Evolutionary conservation across 2,888 invertebrate genomes (phyloP), one percentile per base, ranked within the genome.

Genomic region (Caradrina clavipalpis): DNA sequence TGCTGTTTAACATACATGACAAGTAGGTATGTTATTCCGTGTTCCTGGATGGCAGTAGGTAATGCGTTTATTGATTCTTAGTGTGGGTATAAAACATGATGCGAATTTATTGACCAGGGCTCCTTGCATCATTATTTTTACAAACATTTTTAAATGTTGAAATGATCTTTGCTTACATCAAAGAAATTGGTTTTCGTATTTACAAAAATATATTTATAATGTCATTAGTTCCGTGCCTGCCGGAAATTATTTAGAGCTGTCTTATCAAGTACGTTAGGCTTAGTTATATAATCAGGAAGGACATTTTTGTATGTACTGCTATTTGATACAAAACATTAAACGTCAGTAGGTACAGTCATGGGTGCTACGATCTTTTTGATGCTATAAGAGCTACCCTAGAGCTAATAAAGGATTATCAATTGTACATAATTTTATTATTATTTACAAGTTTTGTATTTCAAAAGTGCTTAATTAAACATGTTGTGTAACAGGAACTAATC

Each of bases 401-500:
- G n/a, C n/a, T n/a, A n/a, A n/a, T n/a, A n/a, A n/a, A n/a, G n/a
- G n/a, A n/a, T 31, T 31, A 35, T 35, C 8, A 35, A 35, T 35
- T 35, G 35, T 2, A 10, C 2, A 35, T 35, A 35, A 35, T 5
- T 7, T 7, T 35, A 35, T 35, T 35, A 35, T 35, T 35, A 35
- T 35, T 35, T 35, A 10, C 35, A 35, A 10, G 35, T 35, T 39
- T 39, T 13, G 0, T 11, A 76, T 58, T 50, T 60, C 17, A 31
- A 39, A 54, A 70, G 45, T 55, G 19, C 17, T 59, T 51, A 60
- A 53, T 61, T 45, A 51, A 42, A 17, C 54, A 39, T 67, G 53
- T 61, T 78, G 22, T 62, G 54, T 56, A 81, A 78, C 60, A 79
- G 69, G 79, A 79, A 79, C 69, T 67, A 64, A 65, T 60, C 62